These are phyloP conservation scores for Drosophila santomea DNA, from an alignment of 1,140 invertebrate species.

Conservation along the genomic window DNA sequence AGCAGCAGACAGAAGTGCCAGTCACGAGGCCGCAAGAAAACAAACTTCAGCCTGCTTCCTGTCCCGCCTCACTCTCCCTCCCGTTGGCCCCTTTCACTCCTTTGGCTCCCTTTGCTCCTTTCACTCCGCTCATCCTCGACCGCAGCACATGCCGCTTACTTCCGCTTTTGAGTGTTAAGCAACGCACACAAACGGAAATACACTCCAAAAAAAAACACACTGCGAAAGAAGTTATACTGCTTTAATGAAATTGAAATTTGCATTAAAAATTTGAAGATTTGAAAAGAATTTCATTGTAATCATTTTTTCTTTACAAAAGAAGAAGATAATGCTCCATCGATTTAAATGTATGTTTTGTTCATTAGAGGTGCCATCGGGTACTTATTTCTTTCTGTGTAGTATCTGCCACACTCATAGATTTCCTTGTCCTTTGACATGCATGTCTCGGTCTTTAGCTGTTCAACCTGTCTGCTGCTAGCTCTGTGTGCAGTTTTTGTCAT, in stretches of 20 bases:
- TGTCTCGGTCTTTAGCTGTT: conserved; percentile 73
- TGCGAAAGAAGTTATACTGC: background rate
- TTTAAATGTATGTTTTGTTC: no score
- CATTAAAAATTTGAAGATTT: no score
- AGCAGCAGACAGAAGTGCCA: conserved; percentile 60
- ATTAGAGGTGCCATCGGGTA: no score
- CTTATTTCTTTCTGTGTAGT: background rate
- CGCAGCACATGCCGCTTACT: conserved; percentile 74
- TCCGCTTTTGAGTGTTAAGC: conserved; percentile 81
- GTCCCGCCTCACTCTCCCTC: conserved; percentile 6
- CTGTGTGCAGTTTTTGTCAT: conserved; percentile 54
- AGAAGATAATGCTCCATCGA: no score
- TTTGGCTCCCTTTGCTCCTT: background rate
- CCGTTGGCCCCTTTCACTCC: background rate
- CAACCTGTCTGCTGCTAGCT: conserved; percentile 22
- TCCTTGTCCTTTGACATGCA: conserved; percentile 78
- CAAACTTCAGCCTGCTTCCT: conserved; percentile 69
- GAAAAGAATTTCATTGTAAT: no score
- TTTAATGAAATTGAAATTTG: no score
- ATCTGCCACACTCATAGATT: conserved; percentile 17
- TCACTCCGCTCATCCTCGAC: conserved; percentile 46
- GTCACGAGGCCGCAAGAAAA: conserved; percentile 78
- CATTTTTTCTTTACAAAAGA: no score
- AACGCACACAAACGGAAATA: conserved; percentile 50
- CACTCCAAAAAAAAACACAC: conserved; percentile 19